A percentile compares a stretch with the other conserved stretches of the same genome.
Evolutionary conservation across 2,888 invertebrate species (phyloP).

Genomic region (Pyrgus malvae): DNA sequence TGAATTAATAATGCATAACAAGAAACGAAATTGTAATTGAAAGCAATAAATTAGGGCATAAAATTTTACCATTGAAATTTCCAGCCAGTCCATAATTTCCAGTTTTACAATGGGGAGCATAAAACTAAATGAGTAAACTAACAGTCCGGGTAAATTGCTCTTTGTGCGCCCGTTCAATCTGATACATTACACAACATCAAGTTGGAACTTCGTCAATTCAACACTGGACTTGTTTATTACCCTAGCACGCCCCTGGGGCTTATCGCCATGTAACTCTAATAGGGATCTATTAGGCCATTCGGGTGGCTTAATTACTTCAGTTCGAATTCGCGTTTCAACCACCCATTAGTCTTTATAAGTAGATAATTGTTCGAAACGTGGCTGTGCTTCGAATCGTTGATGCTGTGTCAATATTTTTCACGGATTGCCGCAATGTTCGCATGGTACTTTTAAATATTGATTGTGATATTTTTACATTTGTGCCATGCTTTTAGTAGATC

Average conservation of each 20-base stretch:
- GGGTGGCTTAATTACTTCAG: conserved; percentile 44
- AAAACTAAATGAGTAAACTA: background rate
- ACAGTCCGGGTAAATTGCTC: conserved; percentile 12
- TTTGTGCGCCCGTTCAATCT: conserved; percentile 21
- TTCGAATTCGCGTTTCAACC: conserved; percentile 26
- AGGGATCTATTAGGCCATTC: conserved; percentile 64
- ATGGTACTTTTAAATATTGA: too few relatives aligned
- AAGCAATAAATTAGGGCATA: too few relatives aligned
- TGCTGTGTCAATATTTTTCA: too few relatives aligned
- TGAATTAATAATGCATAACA: too few relatives aligned
- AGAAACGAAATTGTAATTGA: too few relatives aligned
- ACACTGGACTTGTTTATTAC: conserved; percentile 39
- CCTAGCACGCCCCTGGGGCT: conserved; percentile 53
- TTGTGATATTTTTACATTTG: too few relatives aligned
- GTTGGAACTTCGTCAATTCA: conserved; percentile 33
- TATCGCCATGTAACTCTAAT: conserved; percentile 60
- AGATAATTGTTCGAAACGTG: conserved; percentile 29
- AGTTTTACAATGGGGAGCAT: background rate
- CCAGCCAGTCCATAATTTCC: too few relatives aligned
- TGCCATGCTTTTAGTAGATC: too few relatives aligned
- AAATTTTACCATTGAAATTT: too few relatives aligned
- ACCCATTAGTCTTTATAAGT: conserved; percentile 27
- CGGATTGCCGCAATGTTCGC: too few relatives aligned
- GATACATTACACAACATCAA: conserved; percentile 24
- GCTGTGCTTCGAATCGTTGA: too few relatives aligned